Evolutionary conservation across 2,888 invertebrate species (phyloP).

Genomic region (Volucella zonaria): DNA sequence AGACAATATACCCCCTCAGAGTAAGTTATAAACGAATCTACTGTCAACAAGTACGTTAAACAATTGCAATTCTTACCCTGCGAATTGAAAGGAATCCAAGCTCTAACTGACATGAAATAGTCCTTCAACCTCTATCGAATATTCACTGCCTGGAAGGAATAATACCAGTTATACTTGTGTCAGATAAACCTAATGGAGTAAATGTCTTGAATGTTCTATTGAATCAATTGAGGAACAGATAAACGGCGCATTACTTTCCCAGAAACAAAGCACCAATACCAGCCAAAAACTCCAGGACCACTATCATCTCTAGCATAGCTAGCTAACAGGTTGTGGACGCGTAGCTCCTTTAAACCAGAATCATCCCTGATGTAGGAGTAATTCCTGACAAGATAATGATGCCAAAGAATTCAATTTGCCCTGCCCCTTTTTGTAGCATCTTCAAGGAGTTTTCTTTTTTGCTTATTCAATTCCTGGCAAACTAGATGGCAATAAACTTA

Average conservation of each 20-base stretch:
- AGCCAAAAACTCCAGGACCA: no score
- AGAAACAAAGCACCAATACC: constrained; percentile 23
- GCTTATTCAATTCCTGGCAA: constrained; percentile 33
- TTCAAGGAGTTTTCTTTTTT: neutral
- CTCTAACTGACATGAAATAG: no score
- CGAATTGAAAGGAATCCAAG: no score
- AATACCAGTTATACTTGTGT: no score
- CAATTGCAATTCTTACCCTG: no score
- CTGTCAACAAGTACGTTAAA: no score
- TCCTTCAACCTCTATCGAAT: no score
- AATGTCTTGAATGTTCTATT: constrained; percentile 63
- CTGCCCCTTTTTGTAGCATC: constrained; percentile 18
- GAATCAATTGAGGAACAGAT: constrained; percentile 53
- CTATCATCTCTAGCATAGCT: neutral
- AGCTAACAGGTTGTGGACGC: constrained; percentile 22
- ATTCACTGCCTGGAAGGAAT: no score
- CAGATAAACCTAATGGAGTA: constrained; percentile 51
- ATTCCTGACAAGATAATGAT: constrained; percentile 12
- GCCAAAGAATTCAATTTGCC: constrained; percentile 66
- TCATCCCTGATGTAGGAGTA: constrained; percentile 2
- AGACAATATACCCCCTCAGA: neutral
- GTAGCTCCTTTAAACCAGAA: constrained; percentile 4
- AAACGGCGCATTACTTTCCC: constrained; percentile 19
- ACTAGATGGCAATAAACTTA: constrained; percentile 32
- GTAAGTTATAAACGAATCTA: constrained; percentile 44